Conservation (phyloP, 2,113 vertebrate species). For the Amazona guildingii region DNA sequence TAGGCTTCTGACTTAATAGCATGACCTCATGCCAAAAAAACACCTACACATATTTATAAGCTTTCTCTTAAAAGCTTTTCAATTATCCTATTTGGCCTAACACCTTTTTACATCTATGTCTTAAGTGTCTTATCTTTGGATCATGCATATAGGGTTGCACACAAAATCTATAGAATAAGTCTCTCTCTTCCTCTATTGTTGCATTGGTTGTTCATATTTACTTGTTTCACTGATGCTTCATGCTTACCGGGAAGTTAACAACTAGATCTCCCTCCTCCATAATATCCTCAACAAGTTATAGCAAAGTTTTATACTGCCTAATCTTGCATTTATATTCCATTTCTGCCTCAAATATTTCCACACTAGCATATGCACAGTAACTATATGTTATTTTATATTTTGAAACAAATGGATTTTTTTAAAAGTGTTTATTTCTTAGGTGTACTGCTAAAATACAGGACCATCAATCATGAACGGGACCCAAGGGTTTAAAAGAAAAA, state of each 20-base stretch:
- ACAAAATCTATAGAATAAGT: background rate
- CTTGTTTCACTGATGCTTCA: background rate
- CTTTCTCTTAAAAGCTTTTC: background rate
- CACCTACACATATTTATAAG: background rate
- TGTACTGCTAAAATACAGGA: background rate
- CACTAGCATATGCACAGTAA: background rate
- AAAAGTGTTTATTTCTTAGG: rapidly evolving
- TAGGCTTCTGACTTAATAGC: background rate
- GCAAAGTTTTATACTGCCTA: background rate
- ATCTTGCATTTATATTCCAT: background rate
- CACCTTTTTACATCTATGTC: background rate
- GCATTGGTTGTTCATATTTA: background rate
- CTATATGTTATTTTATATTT: background rate
- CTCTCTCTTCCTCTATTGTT: background rate
- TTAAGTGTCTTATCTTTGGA: background rate
- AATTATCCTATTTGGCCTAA: background rate
- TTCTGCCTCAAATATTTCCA: background rate
- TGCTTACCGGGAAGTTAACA: background rate
- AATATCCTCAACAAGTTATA: background rate
- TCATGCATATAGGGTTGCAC: rapidly evolving
- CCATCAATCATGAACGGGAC: background rate
- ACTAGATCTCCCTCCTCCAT: background rate
- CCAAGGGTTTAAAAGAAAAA: background rate
- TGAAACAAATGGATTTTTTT: background rate
- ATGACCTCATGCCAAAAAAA: background rate